These are phyloP conservation scores for Chrysemys picta DNA, from an alignment of 2,113 vertebrate genomes.

Conservation along the genomic window DNA sequence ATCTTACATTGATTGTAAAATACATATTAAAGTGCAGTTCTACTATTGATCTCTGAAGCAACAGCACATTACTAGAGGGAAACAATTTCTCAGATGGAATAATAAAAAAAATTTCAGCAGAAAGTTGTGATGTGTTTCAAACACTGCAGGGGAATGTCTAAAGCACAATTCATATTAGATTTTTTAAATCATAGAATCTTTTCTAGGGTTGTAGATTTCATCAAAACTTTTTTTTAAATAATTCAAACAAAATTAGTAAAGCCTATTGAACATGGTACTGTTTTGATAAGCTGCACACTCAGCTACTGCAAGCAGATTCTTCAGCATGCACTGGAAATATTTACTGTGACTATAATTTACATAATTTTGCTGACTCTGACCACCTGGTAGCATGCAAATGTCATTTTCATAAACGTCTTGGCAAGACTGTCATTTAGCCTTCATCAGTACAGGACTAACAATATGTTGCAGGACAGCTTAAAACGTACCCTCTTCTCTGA, in stretches of 20 bases:
- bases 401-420: rapidly evolving
- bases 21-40: neutral
- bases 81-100: neutral
- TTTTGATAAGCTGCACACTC: neutral
- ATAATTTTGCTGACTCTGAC: rapidly evolving
- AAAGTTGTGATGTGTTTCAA: neutral
- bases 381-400: rapidly evolving
- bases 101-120: neutral
- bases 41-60: neutral
- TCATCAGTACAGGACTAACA: rapidly evolving
- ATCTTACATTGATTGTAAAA: neutral
- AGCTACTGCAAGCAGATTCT: neutral
- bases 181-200: neutral
- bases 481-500: neutral
- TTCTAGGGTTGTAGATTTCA: rapidly evolving
- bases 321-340: rapidly evolving
- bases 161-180: neutral
- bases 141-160: rapidly evolving
- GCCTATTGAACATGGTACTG: rapidly evolving
- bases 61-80: neutral
- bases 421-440: rapidly evolving
- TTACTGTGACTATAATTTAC: rapidly evolving
- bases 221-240: rapidly evolving
- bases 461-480: rapidly evolving
- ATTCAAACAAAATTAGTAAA: neutral